Evolutionary conservation across 2,888 invertebrate species (phyloP).

Genomic region (Patella depressa): DNA sequence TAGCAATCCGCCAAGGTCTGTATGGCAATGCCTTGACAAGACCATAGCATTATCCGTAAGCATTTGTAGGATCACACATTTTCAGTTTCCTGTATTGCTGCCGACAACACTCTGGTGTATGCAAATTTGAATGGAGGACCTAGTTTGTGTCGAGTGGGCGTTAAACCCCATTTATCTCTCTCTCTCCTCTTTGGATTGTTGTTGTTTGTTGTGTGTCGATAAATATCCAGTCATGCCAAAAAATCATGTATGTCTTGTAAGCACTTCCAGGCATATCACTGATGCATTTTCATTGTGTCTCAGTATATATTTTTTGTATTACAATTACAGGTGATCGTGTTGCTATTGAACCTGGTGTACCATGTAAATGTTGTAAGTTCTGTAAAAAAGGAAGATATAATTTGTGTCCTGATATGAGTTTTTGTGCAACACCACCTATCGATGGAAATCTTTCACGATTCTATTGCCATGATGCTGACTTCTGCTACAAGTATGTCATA

Average conservation of each 20-base stretch:
- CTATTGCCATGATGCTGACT: slow-evolving; percentile 84
- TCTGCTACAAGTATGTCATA: slow-evolving; percentile 73
- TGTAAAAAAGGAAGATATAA: slow-evolving; percentile 94
- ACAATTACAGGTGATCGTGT: slow-evolving; percentile 84
- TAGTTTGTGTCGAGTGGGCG: too few species aligned
- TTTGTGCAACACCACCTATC: slow-evolving; percentile 95
- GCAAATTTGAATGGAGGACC: too few species aligned
- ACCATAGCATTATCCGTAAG: too few species aligned
- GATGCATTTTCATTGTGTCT: too few species aligned
- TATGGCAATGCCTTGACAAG: too few species aligned
- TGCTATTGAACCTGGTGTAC: slow-evolving; percentile 92
- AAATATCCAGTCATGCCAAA: not conserved
- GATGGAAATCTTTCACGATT: slow-evolving; percentile 90
- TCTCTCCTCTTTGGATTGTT: not conserved
- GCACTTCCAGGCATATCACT: too few species aligned
- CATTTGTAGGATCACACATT: too few species aligned
- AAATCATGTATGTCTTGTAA: not conserved
- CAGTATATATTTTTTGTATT: too few species aligned
- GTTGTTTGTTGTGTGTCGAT: not conserved
- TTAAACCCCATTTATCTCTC: too few species aligned
- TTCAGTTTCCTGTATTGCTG: too few species aligned
- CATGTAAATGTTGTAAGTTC: slow-evolving; percentile 84
- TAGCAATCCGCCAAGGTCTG: too few species aligned
- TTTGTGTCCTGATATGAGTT: slow-evolving; percentile 87
- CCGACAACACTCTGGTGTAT: too few species aligned